Evolutionary conservation across 2,113 vertebrate species (phyloP), one percentile per base, ranked within the genome.

Genomic region (Pyxicephalus adspersus): DNA sequence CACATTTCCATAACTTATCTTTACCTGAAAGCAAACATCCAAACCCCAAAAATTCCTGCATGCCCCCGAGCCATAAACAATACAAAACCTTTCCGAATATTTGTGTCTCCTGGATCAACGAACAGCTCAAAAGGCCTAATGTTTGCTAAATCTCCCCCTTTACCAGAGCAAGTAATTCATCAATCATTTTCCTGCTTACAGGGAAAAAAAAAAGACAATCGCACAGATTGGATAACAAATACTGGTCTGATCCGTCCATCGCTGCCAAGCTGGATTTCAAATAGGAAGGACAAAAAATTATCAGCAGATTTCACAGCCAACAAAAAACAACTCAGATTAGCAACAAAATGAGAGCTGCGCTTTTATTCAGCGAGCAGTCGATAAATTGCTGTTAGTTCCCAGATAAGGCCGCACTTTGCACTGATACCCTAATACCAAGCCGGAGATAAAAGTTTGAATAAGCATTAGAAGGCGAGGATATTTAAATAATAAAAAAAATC

Each of bases 111-210:
- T 38, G 22, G 67, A 76, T 83, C 38, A 0, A 82, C 79, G 20
- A 1, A 79, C n/a, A 77, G 84, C 17, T 0, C 78, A 57, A 86
- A 71, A 81, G 85, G 25, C 71, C 60, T 86, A 87, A 89, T 86
- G 85, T 89, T 91, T 89, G 79, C 52, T 84, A 73, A 0, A 1
- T 80, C 0, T 0, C 0, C 0, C 68, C 29, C 11, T 45, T 0
- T 16, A 84, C 86, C 26, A 63, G 50, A 80, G 85, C 85, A 84
- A 77, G 81, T 84, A 58, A 81, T 55, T 86, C 86, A 87, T 88
- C 79, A 81, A 81, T 85, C 78, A 85, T 19, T 45, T 83, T 77
- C 81, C 86, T 76, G 17, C 70, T 68, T 71, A 78, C 65, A 45
- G 38, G n/a, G n/a, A n/a, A n/a, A 68, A 76, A 81, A 82, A 67